phyloP scores from a whole-genome alignment of 1,140 invertebrate genomes.

The Apis mellifera region Amel_HAv3.1 CM009937.2:9363501-9364000 shows the following conservation, averaged over 20 bases:
- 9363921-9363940: slow-evolving; percentile 62
- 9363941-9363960: slow-evolving; percentile 61
- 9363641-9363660: not conserved
- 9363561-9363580: too few relatives aligned
- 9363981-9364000: slow-evolving; percentile 49
- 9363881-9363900: slow-evolving; percentile 24
- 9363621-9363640: too few relatives aligned
- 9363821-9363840: slow-evolving; percentile 16
- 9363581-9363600: too few relatives aligned
- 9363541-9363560: too few relatives aligned
- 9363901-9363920: slow-evolving; percentile 54
- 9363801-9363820: slow-evolving; percentile 9
- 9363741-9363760: not conserved
- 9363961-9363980: slow-evolving; percentile 46
- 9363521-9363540: too few relatives aligned
- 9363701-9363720: not conserved
- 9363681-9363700: not conserved
- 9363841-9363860: slow-evolving; percentile 6
- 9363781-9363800: not conserved
- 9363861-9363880: slow-evolving; percentile 46
- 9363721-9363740: not conserved
- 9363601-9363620: too few relatives aligned
- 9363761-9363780: not conserved
- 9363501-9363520: too few relatives aligned
- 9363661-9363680: not conserved